Evolutionary conservation across 2,113 vertebrate species (phyloP).

Genomic region (Galemys pyrenaicus): DNA sequence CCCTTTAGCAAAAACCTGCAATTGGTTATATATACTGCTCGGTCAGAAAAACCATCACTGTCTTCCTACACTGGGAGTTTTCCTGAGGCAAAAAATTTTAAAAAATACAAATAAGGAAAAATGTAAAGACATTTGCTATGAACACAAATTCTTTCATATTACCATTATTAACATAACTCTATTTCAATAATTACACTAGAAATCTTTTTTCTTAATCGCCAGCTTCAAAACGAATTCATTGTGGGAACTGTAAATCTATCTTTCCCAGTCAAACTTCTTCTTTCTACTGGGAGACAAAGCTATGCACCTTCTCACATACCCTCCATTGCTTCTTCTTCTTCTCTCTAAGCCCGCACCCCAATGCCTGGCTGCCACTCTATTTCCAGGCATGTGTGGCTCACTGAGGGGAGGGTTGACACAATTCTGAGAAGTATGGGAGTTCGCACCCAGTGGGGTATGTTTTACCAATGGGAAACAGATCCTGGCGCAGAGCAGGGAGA

Average conservation of each 20-base stretch:
- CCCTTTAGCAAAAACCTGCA: not conserved
- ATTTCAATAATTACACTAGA: constrained; percentile 39
- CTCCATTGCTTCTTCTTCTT: not conserved
- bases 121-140: not conserved
- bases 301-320: not conserved
- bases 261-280: not conserved
- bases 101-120: constrained; percentile 41
- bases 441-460: not conserved
- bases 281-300: not conserved
- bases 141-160: constrained; percentile 15
- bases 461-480: not conserved
- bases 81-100: constrained; percentile 17
- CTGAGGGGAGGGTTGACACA: not conserved
- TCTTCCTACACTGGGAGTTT: constrained; percentile 13
- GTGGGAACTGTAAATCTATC: not conserved
- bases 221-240: not conserved
- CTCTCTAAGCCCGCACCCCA: not conserved
- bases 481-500: not conserved
- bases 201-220: not conserved
- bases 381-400: not conserved
- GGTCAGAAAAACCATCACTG: not conserved
- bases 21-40: not conserved
- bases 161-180: not conserved
- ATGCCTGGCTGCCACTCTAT: not conserved
- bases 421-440: not conserved